Percentiles rank a stretch among this genome's conserved stretches.
Conservation (phyloP, 2,797 vertebrate genomes). For the Urophycis tenuis region DNA sequence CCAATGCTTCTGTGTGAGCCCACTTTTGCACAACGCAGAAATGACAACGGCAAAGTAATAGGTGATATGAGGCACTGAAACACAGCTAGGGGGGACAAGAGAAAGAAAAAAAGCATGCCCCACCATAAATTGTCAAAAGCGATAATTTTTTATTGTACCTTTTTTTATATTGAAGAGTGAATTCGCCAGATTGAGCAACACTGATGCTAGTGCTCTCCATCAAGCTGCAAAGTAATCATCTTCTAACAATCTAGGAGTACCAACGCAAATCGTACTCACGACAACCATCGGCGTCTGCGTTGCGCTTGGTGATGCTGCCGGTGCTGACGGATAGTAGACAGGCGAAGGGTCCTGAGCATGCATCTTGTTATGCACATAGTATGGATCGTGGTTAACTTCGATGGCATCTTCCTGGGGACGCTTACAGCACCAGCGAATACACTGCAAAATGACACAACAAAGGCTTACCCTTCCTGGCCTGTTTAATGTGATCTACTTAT, state of each 20-base stretch:
- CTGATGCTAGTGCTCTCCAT: neutral
- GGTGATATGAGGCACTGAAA: too few species aligned
- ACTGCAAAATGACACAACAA: conserved; percentile 27
- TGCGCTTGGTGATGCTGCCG: conserved; percentile 11
- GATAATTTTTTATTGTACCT: too few species aligned
- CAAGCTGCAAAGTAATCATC: neutral
- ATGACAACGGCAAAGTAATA: too few species aligned
- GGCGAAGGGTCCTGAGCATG: conserved; percentile 12
- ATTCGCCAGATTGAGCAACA: neutral
- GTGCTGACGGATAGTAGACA: conserved; percentile 19
- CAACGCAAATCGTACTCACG: conserved; percentile 32
- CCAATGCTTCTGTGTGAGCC: too few species aligned
- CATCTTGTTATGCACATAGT: conserved; percentile 12
- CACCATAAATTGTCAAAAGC: too few species aligned
- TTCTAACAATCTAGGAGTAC: neutral
- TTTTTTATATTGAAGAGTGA: too few species aligned
- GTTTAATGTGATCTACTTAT: neutral
- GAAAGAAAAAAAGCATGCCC: too few species aligned
- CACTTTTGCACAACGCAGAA: too few species aligned
- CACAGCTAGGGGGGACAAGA: too few species aligned
- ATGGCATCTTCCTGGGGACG: conserved; percentile 9
- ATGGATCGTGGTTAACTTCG: conserved; percentile 13
- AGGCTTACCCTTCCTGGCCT: neutral
- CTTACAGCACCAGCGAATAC: conserved; percentile 45
- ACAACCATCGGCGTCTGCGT: conserved; percentile 17